Base-by-base conservation (phyloP, 53 echinoderm and acorn worm species). In the Mesocentrotus franciscanus region DNA sequence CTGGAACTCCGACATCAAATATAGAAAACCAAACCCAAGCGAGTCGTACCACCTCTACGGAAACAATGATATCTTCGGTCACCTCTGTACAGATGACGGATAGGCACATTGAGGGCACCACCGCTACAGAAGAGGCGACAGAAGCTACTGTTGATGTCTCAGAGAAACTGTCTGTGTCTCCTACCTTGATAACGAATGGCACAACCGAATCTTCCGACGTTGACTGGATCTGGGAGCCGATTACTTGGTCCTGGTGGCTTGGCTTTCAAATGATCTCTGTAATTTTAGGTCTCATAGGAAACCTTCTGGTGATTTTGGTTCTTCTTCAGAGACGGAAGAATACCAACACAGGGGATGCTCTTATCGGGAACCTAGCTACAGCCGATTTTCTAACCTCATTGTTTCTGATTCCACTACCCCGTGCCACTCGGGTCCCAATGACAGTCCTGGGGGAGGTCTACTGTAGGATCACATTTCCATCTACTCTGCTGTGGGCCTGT, bases 361-460 rank as follows among this genome's bases (percentile, higher is more conserved):
- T 96, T 49, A 97, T 97, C 78, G 97, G 95, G 64, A 34, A 84
- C 30, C 92, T 97, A 26, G 97, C 97, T n/a, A 18, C 92, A 58
- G 97, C 97, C 9, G 97, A 97, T 91, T 95, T 96, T 13, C 71
- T 97, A 12, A 96, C 97, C 26, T 97, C 96, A 1, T 32, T 97
- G 22, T 92, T 93, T 22, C 92, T 95, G 18, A 85, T 97, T 16
- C 97, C 97, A 26, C 57, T 81, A 22, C 96, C 96, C 9, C 32
- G 59, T 66, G 93, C 95, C 10, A 29, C 85, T 5, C 26, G 24
- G 42, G 97, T 95, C 10, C 95, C 96, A 1, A 60, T 71, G 35
- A 95, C 39, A 16, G n/a, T 92, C 0, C 32, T 89, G 11, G 97
- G 95, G 0, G 60, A 56, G 4, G 78, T 91, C 61, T 97, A 97